phyloP scores from a whole-genome alignment of 1,140 invertebrate species.

The Agrilus planipennis region DNA sequence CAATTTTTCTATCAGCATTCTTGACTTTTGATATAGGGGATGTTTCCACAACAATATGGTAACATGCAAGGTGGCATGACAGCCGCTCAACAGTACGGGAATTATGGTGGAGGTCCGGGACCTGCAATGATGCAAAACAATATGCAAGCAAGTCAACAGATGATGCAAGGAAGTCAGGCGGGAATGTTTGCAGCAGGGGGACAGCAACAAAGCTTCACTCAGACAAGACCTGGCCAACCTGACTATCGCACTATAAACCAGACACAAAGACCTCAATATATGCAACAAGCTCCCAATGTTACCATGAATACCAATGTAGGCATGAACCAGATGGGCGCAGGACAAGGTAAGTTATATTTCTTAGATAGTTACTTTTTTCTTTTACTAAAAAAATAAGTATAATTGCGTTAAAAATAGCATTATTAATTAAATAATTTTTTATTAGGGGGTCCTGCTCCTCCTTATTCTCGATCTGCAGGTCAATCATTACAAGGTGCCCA shows the following conservation, averaged over 20 bases:
- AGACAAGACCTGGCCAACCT: conserved; percentile 20
- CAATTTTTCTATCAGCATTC: too few relatives aligned
- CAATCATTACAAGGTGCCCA: conserved; percentile 28
- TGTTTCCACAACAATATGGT: conserved; percentile 31
- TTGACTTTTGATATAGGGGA: conserved; percentile 18
- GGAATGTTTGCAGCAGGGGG: conserved; percentile 20
- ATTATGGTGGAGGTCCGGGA: conserved; percentile 22
- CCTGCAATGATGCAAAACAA: conserved; percentile 24
- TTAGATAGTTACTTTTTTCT: too few relatives aligned
- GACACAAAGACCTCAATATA: conserved; percentile 21
- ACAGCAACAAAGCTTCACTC: conserved; percentile 24
- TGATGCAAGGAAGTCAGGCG: conserved; percentile 25
- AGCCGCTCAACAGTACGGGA: conserved; percentile 29
- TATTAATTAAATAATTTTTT: too few relatives aligned
- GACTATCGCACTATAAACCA: conserved; percentile 29
- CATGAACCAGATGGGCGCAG: conserved; percentile 24
- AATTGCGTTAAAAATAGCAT: too few relatives aligned
- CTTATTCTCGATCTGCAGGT: conserved; percentile 26
- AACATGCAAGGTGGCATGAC: conserved; percentile 28
- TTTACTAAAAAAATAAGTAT: too few relatives aligned
- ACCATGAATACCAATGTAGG: conserved; percentile 32
- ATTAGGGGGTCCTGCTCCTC: conserved; percentile 29
- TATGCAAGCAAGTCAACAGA: conserved; percentile 28
- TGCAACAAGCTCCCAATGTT: conserved; percentile 33
- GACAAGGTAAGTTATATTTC: too few relatives aligned